Evolutionary conservation across 53 echinoderm and acorn worm genomes (phyloP).

Genomic region (Paracentrotus lividus): DNA sequence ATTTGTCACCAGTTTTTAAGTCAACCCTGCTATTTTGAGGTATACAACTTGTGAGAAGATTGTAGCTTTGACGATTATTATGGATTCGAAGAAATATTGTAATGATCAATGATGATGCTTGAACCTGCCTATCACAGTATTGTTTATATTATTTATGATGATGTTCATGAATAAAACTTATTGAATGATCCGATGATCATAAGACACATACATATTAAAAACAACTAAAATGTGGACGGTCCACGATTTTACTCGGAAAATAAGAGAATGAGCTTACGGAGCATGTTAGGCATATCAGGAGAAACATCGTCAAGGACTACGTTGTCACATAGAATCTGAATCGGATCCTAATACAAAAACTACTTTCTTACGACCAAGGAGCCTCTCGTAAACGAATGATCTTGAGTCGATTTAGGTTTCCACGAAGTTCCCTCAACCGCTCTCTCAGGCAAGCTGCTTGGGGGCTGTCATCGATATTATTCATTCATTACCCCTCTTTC

Average conservation of each 20-base stretch:
- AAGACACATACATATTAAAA: not conserved
- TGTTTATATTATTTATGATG: not conserved
- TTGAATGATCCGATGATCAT: not conserved
- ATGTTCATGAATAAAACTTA: not conserved
- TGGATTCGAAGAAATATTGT: not conserved
- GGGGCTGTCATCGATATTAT: conserved; percentile 44
- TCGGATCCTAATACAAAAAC: not conserved
- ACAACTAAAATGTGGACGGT: not conserved
- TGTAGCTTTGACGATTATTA: not conserved
- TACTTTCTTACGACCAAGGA: not conserved
- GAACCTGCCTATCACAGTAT: not conserved
- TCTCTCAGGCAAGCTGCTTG: not conserved
- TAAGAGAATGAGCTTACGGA: not conserved
- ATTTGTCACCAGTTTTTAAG: not conserved
- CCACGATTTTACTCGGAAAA: not conserved
- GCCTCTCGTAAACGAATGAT: conserved; percentile 20
- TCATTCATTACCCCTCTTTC: conserved; percentile 32
- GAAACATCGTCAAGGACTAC: not conserved
- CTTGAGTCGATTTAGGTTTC: not conserved
- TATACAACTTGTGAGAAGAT: not conserved
- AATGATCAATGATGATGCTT: not conserved
- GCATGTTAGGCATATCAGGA: not conserved
- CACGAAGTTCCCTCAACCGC: not conserved
- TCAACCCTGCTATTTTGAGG: not conserved
- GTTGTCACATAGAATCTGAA: not conserved